Conservation (phyloP, 2,888 invertebrate genomes). For the Eristalis tenax region DNA sequence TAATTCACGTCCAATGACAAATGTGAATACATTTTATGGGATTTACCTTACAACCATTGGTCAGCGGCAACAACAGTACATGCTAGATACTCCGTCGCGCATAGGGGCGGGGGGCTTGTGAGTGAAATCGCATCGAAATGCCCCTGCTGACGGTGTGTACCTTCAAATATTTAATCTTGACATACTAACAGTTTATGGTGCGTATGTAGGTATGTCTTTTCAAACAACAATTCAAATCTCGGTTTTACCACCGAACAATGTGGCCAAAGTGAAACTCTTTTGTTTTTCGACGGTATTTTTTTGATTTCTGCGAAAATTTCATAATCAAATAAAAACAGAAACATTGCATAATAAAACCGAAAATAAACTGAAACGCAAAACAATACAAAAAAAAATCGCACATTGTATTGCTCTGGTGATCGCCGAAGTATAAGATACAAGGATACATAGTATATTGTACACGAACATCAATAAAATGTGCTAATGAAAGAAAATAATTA, state of each 20-base stretch:
- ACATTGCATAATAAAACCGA: constrained; percentile 39
- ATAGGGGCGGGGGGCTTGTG: background rate
- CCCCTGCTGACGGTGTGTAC: background rate
- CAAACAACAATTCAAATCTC: constrained; percentile 8
- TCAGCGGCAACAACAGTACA: background rate
- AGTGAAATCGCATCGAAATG: constrained; percentile 38
- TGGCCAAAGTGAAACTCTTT: constrained; percentile 29
- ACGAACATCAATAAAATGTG: constrained; percentile 50
- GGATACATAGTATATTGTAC: constrained; percentile 9
- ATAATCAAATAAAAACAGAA: constrained; percentile 38
- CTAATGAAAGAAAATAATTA: constrained; percentile 49
- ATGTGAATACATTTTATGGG: constrained; percentile 36
- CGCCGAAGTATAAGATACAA: too few relatives aligned
- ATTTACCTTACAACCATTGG: constrained; percentile 27
- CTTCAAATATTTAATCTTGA: constrained; percentile 42
- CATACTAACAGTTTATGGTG: constrained; percentile 34
- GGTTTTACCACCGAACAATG: constrained; percentile 34
- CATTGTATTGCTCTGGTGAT: constrained; percentile 15
- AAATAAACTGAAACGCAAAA: constrained; percentile 1
- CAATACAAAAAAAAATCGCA: constrained; percentile 49
- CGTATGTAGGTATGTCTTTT: background rate
- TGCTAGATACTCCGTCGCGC: background rate
- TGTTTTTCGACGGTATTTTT: background rate
- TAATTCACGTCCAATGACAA: constrained; percentile 46
- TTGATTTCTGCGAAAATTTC: constrained; percentile 16